Base-by-base conservation (phyloP, 1,140 invertebrate genomes). In the Araneus ventricosus region DNA sequence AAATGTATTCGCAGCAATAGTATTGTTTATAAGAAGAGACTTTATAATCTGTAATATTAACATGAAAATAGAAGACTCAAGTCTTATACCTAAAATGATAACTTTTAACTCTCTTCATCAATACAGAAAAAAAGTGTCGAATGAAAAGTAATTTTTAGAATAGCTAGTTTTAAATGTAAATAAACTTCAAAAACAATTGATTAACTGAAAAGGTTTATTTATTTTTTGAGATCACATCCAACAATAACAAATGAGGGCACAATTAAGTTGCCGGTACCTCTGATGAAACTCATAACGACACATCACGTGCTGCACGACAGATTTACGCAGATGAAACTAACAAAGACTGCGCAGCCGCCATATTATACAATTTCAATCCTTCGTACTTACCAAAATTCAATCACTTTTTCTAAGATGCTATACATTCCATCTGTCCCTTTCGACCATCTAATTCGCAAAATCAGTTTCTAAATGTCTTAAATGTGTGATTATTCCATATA, bases 301-400 rank as follows among this genome's bases (percentile, higher is more conserved):
- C 91, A 92, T 92, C 91, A 92, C 91, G 91, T 92, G 91, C 91
- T 88, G 39, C 27, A n/a, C 8, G 34, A 87, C 91, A 79, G 84
- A 87, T 93, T 88, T 93, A 93, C 92, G 57, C 63, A 84, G 70
- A 80, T 61, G 67, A 80, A 86, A 30, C 17, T 93, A 88, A 94
- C 93, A 89, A 82, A 90, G 79, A 89, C 92, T 93, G 92, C 92
- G 92, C 92, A 93, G 87, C 87, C 92, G 92, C 92, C 92, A 93
- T 93, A 59, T 93, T 93, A 67, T 70, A 84, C 70, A 24, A 86
- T 61, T 93, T 88, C 85, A n/a, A 82, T 27, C 59, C 90, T 67
- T 84, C 61, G 24, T 86, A 93, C 91, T 93, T 88, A 93, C 91
- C 91, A 4, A 70, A 88, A 70, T 88, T 93, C 91, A 93, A 93